Conservation (phyloP, 2,888 invertebrate species). For the Nomada ruficornis region DNA sequence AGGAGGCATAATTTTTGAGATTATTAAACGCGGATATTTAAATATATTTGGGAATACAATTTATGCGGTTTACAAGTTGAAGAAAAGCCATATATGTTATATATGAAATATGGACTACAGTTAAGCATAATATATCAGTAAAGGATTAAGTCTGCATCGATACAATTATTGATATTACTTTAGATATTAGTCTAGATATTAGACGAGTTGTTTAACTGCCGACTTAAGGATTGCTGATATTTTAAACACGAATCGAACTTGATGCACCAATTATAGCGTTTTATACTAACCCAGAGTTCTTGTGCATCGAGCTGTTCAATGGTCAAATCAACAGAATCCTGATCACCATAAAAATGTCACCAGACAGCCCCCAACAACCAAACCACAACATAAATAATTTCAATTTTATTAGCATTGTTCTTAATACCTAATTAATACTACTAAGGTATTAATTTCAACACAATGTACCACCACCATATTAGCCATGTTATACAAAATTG, state of each 20-base stretch:
- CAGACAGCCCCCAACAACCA: constrained; percentile 77
- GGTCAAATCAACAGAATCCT: constrained; percentile 83
- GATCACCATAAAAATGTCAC: constrained; percentile 76
- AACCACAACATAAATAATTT: constrained; percentile 72
- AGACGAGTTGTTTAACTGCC: not conserved
- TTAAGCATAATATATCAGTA: constrained; percentile 29
- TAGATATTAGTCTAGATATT: no score
- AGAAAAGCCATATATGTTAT: not conserved
- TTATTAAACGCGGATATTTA: not conserved
- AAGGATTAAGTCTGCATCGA: constrained; percentile 26
- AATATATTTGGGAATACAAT: not conserved
- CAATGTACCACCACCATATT: constrained; percentile 62
- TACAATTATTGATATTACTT: not conserved
- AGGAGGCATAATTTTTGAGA: not conserved
- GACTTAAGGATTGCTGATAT: constrained; percentile 46
- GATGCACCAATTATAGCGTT: constrained; percentile 45
- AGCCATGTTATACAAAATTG: constrained; percentile 44
- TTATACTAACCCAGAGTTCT: constrained; percentile 83
- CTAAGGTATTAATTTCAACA: constrained; percentile 33
- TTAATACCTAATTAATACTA: constrained; percentile 51
- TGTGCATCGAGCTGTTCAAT: constrained; percentile 83
- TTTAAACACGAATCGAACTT: constrained; percentile 18
- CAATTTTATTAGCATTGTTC: constrained; percentile 53
- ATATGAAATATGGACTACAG: not conserved
- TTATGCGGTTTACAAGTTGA: constrained; percentile 19